Evolutionary conservation across 2,888 invertebrate species (phyloP).

Genomic region (Podabrus alpinus): DNA sequence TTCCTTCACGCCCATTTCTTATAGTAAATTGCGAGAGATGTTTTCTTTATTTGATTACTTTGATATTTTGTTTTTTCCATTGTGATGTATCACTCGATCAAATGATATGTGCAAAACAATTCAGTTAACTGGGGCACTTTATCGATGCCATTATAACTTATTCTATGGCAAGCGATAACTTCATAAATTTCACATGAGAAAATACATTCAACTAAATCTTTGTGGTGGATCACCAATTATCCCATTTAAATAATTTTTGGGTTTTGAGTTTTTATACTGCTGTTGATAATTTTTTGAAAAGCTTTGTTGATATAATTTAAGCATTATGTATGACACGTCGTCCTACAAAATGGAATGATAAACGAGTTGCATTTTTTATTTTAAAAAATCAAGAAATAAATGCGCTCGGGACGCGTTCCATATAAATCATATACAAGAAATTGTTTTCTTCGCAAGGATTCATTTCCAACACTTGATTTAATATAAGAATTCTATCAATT

Average conservation of each 20-base stretch:
- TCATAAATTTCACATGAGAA: not conserved
- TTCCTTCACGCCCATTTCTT: slow-evolving; percentile 24
- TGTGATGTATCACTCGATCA: not conserved
- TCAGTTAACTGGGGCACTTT: not conserved
- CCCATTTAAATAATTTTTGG: not conserved
- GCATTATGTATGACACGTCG: not conserved
- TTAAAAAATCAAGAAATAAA: not conserved
- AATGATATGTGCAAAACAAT: not conserved
- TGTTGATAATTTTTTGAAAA: not conserved
- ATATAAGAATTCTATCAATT: not conserved
- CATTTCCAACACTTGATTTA: not conserved
- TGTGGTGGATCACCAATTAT: not conserved
- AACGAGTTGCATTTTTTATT: not conserved
- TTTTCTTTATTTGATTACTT: slow-evolving; percentile 21
- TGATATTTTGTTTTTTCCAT: slow-evolving; percentile 8
- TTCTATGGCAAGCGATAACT: not conserved
- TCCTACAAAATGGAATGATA: not conserved
- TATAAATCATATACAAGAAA: not conserved
- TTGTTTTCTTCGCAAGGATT: not conserved
- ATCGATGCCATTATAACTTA: not conserved
- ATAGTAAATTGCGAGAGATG: slow-evolving; percentile 14
- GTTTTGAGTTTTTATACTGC: not conserved
- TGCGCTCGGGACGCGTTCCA: not conserved
- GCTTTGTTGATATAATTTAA: not conserved
- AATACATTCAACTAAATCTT: not conserved